Evolutionary conservation across 2,888 invertebrate species (phyloP).

Genomic region (Ditula angustiorana): DNA sequence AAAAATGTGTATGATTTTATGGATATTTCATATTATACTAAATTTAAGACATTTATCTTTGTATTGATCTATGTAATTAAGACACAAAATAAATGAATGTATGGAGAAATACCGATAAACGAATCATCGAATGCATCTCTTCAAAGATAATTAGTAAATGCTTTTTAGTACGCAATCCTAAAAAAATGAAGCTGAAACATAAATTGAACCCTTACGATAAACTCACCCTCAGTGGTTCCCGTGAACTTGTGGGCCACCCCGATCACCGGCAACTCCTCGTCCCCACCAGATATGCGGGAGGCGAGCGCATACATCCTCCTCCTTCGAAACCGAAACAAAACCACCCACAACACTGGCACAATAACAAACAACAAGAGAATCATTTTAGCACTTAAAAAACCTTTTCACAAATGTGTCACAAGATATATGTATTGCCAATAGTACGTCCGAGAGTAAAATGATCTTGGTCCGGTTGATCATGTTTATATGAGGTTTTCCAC

Average conservation of each 20-base stretch:
- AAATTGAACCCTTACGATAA: neutral
- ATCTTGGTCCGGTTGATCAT: constrained; percentile 6
- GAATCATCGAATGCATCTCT: no score
- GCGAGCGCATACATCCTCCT: constrained; percentile 44
- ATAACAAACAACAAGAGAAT: constrained; percentile 26
- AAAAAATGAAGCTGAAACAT: no score
- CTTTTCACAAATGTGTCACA: neutral
- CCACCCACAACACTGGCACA: constrained; percentile 39
- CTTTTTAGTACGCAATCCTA: no score
- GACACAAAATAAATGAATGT: no score
- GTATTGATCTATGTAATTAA: no score
- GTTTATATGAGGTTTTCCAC: constrained; percentile 35
- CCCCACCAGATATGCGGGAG: constrained; percentile 22
- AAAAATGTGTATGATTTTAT: no score
- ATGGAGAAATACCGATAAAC: no score
- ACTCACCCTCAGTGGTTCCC: constrained; percentile 43
- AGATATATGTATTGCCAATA: neutral
- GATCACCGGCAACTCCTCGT: constrained; percentile 39
- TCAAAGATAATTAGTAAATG: no score
- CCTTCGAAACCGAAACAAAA: constrained; percentile 40
- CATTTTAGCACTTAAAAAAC: constrained; percentile 13
- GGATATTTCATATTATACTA: no score
- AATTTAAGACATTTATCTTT: no score
- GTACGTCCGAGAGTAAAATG: constrained; percentile 16
- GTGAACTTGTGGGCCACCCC: constrained; percentile 42